These are phyloP conservation scores for Chouioia cunea DNA, from an alignment of 2,888 invertebrate species.

Conservation along the genomic window DNA sequence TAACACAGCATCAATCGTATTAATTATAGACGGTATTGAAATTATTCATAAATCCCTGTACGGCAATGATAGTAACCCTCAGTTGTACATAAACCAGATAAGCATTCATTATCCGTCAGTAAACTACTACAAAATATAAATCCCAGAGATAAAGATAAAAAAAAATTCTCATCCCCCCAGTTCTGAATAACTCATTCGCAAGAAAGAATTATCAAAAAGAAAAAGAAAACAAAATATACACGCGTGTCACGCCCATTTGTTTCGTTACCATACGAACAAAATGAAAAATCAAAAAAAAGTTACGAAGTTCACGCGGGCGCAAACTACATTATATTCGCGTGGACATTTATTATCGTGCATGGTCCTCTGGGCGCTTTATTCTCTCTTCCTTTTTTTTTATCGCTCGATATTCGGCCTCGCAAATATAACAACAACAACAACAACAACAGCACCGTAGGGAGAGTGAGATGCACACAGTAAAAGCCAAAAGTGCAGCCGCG, in stretches of 20 bases:
- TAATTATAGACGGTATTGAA: no score
- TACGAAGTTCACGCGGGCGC: background rate
- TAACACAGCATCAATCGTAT: no score
- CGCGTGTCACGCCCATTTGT: background rate
- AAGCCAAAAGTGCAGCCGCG: conserved; percentile 40
- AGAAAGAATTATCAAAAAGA: no score
- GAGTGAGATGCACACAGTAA: conserved; percentile 21
- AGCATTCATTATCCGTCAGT: no score
- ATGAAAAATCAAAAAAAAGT: no score
- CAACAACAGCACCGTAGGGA: conserved; percentile 15
- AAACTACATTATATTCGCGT: conserved; percentile 39
- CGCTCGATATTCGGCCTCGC: conserved; percentile 41
- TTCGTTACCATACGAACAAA: background rate
- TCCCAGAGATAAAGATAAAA: no score
- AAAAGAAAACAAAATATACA: conserved; percentile 2
- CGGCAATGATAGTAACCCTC: no score
- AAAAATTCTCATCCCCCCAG: no score
- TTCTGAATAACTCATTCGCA: no score
- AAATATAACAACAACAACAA: conserved; percentile 31
- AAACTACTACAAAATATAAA: no score
- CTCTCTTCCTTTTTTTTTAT: conserved; percentile 29
- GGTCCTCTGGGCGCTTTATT: conserved; percentile 14
- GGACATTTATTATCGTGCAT: conserved; percentile 44
- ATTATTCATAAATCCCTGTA: no score
- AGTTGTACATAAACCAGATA: no score